Base-by-base conservation (phyloP, 2,797 vertebrate species). In the Ctenopoma kingsleyae region DNA sequence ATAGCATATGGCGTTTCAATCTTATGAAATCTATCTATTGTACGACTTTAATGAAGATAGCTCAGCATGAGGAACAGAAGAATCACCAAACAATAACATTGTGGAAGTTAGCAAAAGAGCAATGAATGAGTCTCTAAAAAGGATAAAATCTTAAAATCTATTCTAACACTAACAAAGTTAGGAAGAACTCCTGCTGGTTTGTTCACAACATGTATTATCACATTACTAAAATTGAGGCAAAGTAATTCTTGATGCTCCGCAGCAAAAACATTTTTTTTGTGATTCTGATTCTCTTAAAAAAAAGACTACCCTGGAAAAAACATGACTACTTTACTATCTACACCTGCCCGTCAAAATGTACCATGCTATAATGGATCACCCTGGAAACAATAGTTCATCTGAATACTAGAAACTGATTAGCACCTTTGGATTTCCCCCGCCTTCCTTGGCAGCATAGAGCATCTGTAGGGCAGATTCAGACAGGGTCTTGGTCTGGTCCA, bases 391-490 rank as follows among this genome's bases (percentile, higher is more conserved):
- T 19, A 8, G 19, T 17, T 43, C 10, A 13, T 1, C 54, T 44
- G 5, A 41, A n/a, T 8, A 32, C 46, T 19, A 44, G 23, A 8
- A 53, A 12, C 25, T 20, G 48, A 3, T 72, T 30, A 1, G 9
- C 92, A 99, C 97, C 97, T 99, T 99, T 54, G 97, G 98, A 86
- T 99, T 99, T 48, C 98, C 98, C 0, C 98, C 98, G 0, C 98
- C 98, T 90, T 99, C 98, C 83, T 99, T 99, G 80, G 97, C 97
- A 6, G 98, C 98, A 0, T 99, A 99, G 6, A 99, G 88, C 97
- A 99, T 99, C 93, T 99, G 98, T 44, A 99, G 89, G 25, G 98
- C 96, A 13, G 98, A 99, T 73, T 99, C 98, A 0, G 98, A 96
- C 1, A 99, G 91, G 0, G 98, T 99, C 91, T 99, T 99, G 70